Percentiles rank a stretch among this genome's conserved stretches.
Evolutionary conservation across 1,140 invertebrate species (phyloP).

Genomic region (Grapholita molesta): DNA sequence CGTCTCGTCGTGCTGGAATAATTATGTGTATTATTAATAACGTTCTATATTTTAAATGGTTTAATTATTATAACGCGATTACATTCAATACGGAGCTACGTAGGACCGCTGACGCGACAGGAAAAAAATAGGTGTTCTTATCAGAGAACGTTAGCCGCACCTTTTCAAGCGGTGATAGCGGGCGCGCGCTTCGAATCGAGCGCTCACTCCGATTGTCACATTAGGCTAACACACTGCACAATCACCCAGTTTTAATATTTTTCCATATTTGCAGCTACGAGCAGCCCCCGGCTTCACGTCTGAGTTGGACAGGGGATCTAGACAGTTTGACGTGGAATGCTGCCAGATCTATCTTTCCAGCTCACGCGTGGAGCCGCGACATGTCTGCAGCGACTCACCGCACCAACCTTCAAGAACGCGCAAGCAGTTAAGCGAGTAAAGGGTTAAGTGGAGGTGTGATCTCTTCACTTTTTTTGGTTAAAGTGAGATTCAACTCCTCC

Average conservation of each 20-base stretch:
- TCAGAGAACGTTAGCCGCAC: constrained; percentile 68
- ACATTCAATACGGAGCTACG: constrained; percentile 40
- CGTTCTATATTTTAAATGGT: constrained; percentile 29
- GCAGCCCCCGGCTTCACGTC: constrained; percentile 51
- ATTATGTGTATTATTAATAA: constrained; percentile 22
- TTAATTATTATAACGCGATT: constrained; percentile 26
- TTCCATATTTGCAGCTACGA: constrained; percentile 18
- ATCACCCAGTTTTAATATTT: constrained; percentile 27
- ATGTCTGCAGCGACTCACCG: constrained; percentile 24
- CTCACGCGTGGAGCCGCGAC: constrained; percentile 67
- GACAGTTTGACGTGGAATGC: constrained; percentile 65
- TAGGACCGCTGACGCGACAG: constrained; percentile 59
- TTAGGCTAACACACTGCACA: constrained; percentile 37
- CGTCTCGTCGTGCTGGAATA: constrained; percentile 15
- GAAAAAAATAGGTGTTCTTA: constrained; percentile 68
- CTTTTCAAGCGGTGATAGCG: constrained; percentile 71
- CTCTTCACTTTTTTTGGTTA: constrained; percentile 78
- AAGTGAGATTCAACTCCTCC: constrained; percentile 80
- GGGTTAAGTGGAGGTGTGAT: constrained; percentile 79
- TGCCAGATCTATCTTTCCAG: constrained; percentile 80
- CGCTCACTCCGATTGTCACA: constrained; percentile 54
- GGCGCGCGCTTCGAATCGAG: constrained; percentile 44
- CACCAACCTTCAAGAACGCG: background rate
- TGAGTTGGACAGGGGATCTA: constrained; percentile 79
- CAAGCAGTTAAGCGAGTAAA: constrained; percentile 45